Conservation (phyloP, 1,140 invertebrate genomes). For the Apis dorsata region DNA sequence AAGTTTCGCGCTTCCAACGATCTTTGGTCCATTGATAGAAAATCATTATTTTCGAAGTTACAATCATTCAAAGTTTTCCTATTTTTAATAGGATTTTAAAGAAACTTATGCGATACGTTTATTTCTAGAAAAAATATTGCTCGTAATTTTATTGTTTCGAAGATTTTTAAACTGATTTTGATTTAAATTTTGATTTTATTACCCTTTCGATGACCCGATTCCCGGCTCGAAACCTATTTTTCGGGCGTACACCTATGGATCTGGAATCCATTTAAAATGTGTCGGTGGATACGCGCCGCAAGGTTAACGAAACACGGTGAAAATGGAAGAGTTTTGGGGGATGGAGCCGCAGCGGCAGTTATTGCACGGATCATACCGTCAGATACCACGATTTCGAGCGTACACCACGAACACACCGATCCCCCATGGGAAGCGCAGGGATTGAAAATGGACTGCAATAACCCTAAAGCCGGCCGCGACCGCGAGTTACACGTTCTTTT, state of each 20-base stretch:
- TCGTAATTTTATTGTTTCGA: not conserved
- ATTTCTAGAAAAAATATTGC: too few species aligned
- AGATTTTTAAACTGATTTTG: not conserved
- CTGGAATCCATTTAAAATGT: constrained; percentile 10
- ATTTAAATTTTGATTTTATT: constrained; percentile 11
- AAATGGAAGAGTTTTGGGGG: constrained; percentile 59
- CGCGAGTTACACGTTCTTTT: constrained; percentile 42
- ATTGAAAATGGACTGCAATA: constrained; percentile 64
- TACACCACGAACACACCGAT: constrained; percentile 24
- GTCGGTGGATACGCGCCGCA: constrained; percentile 19
- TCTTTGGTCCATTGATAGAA: too few species aligned
- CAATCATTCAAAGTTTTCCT: too few species aligned
- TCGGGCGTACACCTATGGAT: not conserved
- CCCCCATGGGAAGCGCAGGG: constrained; percentile 29
- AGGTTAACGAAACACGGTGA: constrained; percentile 37
- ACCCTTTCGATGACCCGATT: constrained; percentile 19
- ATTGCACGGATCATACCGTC: constrained; percentile 55
- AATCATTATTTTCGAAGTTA: too few species aligned
- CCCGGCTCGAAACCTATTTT: not conserved
- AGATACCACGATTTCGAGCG: constrained; percentile 38
- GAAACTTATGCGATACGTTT: too few species aligned
- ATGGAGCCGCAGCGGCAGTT: constrained; percentile 38
- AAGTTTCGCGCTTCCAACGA: too few species aligned
- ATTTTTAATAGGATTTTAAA: too few species aligned
- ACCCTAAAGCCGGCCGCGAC: constrained; percentile 48